Base-by-base conservation (phyloP, 1,140 invertebrate genomes). In the Cydia splendana region DNA sequence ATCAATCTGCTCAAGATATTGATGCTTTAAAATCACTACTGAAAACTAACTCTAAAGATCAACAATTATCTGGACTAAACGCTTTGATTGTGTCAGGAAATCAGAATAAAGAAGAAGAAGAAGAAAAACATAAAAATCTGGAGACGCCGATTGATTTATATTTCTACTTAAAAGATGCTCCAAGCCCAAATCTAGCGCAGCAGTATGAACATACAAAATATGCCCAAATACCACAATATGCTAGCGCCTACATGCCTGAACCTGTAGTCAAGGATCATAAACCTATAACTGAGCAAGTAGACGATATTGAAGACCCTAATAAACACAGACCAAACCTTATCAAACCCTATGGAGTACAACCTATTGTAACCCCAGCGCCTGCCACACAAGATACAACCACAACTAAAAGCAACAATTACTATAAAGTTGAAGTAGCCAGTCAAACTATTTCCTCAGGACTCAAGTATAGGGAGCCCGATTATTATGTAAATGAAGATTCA, bases 221-320 rank as follows among this genome's bases (percentile, higher is more conserved):
- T 53, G 81, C 76, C 7, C 79, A 86, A 74, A 73, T 80, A 75
- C 80, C 85, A 57, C 82, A 75, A 13, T 86, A 88, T 15, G 79
- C 85, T 28, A 85, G 79, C 69, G 75, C 77, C 13, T 85, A 83
- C 38, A 76, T 79, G 69, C 78, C 81, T 62, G 69, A 80, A 57
- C 67, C 67, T 18, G 34, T 62, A 24, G 57, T 82, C 6, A 90
- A 88, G 81, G 92, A 93, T 78, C 80, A 92, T 57, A 93, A 80
- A 51, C 92, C 92, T 6, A 93, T 94, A 9, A 93, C 85, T 74
- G 92, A 94, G 86, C 87, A 93, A 65, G 82, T 93, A 15, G 87
- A 92, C 76, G 92, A 93, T 76, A 86, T 91, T 65, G 86, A 87
- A 79, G 85, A 94, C 78, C 84, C 86, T 5, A 85, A 84, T 73